These are phyloP conservation scores for Hipposideros armiger DNA, from an alignment of 2,113 vertebrate genomes.

Conservation along the genomic window DNA sequence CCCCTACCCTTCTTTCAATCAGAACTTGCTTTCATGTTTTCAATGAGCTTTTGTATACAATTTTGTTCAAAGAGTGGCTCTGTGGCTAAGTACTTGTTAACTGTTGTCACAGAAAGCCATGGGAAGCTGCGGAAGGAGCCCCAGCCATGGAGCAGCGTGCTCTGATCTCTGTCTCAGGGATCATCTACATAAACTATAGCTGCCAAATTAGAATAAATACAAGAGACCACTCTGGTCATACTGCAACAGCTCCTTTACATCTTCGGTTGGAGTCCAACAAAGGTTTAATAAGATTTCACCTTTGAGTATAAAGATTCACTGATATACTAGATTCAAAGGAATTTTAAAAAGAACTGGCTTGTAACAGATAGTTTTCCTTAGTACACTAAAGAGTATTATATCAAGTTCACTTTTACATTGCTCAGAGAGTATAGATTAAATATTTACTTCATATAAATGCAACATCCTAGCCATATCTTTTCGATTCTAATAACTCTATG, in stretches of 20 bases:
- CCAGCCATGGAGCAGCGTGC: not conserved
- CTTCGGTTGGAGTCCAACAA: constrained; percentile 27
- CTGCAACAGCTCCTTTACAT: not conserved
- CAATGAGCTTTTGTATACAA: constrained; percentile 40
- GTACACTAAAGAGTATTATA: not conserved
- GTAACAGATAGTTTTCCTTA: constrained; percentile 33
- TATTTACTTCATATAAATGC: constrained; percentile 53
- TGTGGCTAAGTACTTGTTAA: not conserved
- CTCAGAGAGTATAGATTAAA: not conserved
- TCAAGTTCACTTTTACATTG: constrained; percentile 49
- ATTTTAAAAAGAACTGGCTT: constrained; percentile 26
- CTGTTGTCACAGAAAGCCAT: not conserved
- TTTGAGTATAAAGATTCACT: constrained; percentile 40
- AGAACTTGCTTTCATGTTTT: constrained; percentile 61
- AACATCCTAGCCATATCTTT: not conserved
- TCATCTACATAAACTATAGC: not conserved
- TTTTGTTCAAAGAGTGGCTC: not conserved
- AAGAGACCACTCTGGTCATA: not conserved
- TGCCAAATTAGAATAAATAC: not conserved
- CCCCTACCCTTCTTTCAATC: constrained; percentile 8
- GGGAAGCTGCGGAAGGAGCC: not conserved
- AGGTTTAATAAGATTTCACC: constrained; percentile 46
- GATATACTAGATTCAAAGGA: not conserved
- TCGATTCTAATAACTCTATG: constrained; percentile 29
- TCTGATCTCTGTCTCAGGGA: not conserved